Base-by-base conservation (phyloP, 2,113 vertebrate species). In the Bothrops jararaca region DNA sequence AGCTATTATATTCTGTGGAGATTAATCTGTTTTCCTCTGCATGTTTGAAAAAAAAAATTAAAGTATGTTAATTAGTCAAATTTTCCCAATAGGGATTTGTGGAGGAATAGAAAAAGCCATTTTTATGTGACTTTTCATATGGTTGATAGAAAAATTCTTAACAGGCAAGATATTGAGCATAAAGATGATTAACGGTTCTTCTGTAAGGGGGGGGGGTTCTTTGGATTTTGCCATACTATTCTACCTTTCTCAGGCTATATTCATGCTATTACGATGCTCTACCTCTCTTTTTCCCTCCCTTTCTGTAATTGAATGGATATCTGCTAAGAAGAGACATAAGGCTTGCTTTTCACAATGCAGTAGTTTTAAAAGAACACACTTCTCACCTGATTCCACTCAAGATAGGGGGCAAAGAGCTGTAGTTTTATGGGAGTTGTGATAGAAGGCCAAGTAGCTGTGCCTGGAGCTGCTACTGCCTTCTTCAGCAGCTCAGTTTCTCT, bases 401-500 rank as follows among this genome's bases (percentile, higher is more conserved):
- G 89, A 92, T 56, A 58, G 94, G 56, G 94, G 93, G 0, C 52
- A 94, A 95, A 69, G 93, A 91, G 34, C 93, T 95, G 52, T 94
- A 92, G 64, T 26, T 57, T 0, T 24, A 23, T 90, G 87, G 5
- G 5, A 1, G 0, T 94, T 86, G 42, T 96, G 1, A 87, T 45
- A 96, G 2, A 85, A 86, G 93, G 15, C 93, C 94, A 97, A 86
- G 48, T 9, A 10, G 12, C 0, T 86, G 5, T 95, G 24, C 24
- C 58, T 90, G 91, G 88, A 85, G 54, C 95, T 95, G 42, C 89
- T 88, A 48, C 95, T 89, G 88, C 85, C 91, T 54, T 95, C 64
- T 95, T 80, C 57, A 80, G 29, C 92, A 64, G 29, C 95, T 97
- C 52, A 5, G 20, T 94, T 97, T 95, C 91, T 93, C 69, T 97